Base-by-base conservation (phyloP, 2,888 invertebrate genomes). In the Argyra leucocephala region DNA sequence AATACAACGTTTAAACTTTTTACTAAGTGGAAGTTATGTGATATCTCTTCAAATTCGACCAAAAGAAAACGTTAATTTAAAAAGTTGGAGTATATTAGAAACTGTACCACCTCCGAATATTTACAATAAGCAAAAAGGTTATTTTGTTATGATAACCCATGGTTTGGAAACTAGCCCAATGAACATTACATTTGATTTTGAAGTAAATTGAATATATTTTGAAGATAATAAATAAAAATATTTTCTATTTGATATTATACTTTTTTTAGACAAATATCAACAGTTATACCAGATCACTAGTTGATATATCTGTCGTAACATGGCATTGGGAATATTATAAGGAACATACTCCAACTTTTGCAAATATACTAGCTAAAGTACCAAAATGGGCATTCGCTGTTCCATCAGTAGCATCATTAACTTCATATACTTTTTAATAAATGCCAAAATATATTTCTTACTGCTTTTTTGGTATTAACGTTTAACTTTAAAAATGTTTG, bases 321-420 rank as follows among this genome's bases (percentile, higher is more conserved):
- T 71, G 71, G 21, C 73, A 75, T 67, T 74, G 72, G 70, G 75
- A 75, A 65, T 73, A 74, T 62, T 73, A 75, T 58, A 74, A 74
- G 66, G 74, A 74, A 58, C 74, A 74, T 63, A 75, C 74, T 23
- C 71, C 74, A 22, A 69, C 72, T 22, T 75, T 76, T 70, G 73
- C 73, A 9, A 72, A 72, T 69, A 66, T 76, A 63, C 65, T 76
- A 36, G 69, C 70, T 22, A 74, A 74, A 67, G 62, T 74, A 26
- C 76, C 76, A 23, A 72, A 71, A 22, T 76, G 75, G 75, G 73
- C 74, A 1, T 73, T 73, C 66, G 74, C 72, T 48, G 73, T 75
- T 1, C 75, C 75, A 62, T 72, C 73, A 1, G 74, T 74, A 5
- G 74, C 75, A 36, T 71, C 74, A 12, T 68, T 75, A 31, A 73